Base-by-base conservation (phyloP, 1,140 invertebrate genomes). In the Musca vetustissima region DNA sequence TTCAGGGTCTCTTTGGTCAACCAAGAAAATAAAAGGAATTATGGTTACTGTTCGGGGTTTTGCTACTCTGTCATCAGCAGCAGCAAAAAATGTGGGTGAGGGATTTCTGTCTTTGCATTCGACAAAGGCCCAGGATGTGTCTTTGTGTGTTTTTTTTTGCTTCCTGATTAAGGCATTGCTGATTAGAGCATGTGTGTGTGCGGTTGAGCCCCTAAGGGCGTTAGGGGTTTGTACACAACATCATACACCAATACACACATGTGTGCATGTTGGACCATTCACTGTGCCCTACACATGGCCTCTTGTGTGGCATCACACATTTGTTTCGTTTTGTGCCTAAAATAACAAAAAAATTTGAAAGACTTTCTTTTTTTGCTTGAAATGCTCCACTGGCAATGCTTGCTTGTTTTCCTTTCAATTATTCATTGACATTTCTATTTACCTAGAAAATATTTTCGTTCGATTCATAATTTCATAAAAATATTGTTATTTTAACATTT, bases 1-100 rank as follows among this genome's bases (percentile, higher is more conserved):
- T 2, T 43, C 21, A 43, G 13, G 57, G 57, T 61, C 43, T 61
- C 28, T 61, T 19, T 61, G 57, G 57, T 61, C 57, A 61, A 61
- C 57, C 57, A 8, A n/a, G n/a, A n/a, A n/a, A n/a, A n/a, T n/a
- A n/a, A 21, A 61, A 28, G 28, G 32, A 4, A 61, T 61, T 36
- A 36, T 24, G 15, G 53, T 24, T 57, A 15, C 13, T 17, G 15
- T 57, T 22, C 7, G 53, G 24, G 11, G 11, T 43, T 7, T n/a
- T 43, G 19, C 19, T 57, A 28, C 28, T 28, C 8, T 28, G 28
- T 28, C 28, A 8, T 28, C 28, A 28, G 28, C 28, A 28, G n/a
- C n/a, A n/a, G n/a, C n/a, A n/a, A n/a, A n/a, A n/a, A 28, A 28
- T 28, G 53, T 57, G 53, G 24, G 19, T 28, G 57, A 32, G 57